Conservation (phyloP, 2,888 invertebrate genomes). For the Subacronicta megacephala region DNA sequence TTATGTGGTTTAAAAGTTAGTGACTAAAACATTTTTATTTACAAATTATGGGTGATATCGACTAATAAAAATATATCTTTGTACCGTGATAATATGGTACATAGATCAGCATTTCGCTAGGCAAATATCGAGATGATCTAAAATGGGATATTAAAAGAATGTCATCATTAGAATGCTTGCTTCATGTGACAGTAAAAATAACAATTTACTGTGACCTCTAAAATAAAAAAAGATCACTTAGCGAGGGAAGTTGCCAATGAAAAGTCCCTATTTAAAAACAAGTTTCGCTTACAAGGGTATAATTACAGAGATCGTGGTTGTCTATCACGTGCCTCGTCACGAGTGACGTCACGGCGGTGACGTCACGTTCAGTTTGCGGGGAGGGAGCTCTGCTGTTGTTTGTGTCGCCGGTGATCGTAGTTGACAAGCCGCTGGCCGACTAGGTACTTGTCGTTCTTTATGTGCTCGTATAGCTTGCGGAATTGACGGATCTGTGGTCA, state of each 20-base stretch:
- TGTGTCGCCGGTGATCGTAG: conserved; percentile 96
- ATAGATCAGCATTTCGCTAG: conserved; percentile 27
- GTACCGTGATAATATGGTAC: conserved; percentile 41
- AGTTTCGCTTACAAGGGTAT: conserved; percentile 56
- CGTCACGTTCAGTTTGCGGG: conserved; percentile 68
- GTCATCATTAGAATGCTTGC: conserved; percentile 38
- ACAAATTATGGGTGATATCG: conserved; percentile 49
- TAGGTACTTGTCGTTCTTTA: conserved; percentile 99
- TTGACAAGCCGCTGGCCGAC: conserved; percentile 99
- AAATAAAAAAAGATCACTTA: conserved; percentile 41
- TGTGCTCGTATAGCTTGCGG: conserved; percentile 98
- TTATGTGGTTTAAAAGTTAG: conserved; percentile 44
- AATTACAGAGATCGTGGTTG: conserved; percentile 50
- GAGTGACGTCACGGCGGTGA: conserved; percentile 31
- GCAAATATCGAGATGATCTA: conserved; percentile 32
- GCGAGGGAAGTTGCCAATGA: conserved; percentile 41
- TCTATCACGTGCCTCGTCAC: conserved; percentile 48
- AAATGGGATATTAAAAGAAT: conserved; percentile 13
- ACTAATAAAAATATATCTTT: conserved; percentile 48
- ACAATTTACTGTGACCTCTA: conserved; percentile 20
- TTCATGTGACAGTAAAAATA: conserved; percentile 18
- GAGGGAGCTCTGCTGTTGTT: conserved; percentile 77
- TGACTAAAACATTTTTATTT: conserved; percentile 60
- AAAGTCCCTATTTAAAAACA: conserved; percentile 40
- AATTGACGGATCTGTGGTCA: conserved; percentile 95